Evolutionary conservation across 2,888 invertebrate genomes (phyloP).

Genomic region (Myopa testacea): DNA sequence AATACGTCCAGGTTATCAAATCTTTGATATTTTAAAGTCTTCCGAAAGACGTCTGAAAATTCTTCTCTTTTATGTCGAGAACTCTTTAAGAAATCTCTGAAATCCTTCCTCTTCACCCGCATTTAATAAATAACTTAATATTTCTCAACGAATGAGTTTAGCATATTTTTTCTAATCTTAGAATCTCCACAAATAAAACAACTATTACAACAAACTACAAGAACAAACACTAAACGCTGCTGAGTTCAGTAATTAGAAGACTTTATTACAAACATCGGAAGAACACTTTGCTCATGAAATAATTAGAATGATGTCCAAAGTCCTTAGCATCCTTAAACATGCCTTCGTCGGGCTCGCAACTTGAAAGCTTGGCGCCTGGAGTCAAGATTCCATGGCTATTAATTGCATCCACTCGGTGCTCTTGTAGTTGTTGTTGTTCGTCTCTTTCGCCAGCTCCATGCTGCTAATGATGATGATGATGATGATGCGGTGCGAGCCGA

Average conservation of each 20-base stretch:
- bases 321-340: slow-evolving; percentile 13
- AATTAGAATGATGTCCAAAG: slow-evolving; percentile 26
- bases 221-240: not conserved
- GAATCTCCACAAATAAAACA: too few species aligned
- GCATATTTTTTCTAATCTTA: too few species aligned
- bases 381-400: slow-evolving; percentile 10
- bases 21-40: too few species aligned
- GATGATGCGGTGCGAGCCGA: not conserved
- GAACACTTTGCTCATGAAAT: slow-evolving; percentile 15
- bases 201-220: too few species aligned
- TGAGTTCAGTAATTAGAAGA: slow-evolving; percentile 8
- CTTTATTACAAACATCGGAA: slow-evolving; percentile 18
- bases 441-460: not conserved
- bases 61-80: too few species aligned
- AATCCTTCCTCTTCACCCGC: too few species aligned
- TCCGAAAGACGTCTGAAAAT: too few species aligned
- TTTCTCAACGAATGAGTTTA: too few species aligned
- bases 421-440: too few species aligned
- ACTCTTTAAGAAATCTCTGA: too few species aligned
- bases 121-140: too few species aligned
- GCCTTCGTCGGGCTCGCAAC: not conserved
- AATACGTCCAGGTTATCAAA: too few species aligned
- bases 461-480: slow-evolving; percentile 5
- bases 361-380: not conserved
- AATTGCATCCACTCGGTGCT: slow-evolving; percentile 22